phyloP scores from a whole-genome alignment of 2,888 invertebrate species.

The Cataglyphis cursor region DNA sequence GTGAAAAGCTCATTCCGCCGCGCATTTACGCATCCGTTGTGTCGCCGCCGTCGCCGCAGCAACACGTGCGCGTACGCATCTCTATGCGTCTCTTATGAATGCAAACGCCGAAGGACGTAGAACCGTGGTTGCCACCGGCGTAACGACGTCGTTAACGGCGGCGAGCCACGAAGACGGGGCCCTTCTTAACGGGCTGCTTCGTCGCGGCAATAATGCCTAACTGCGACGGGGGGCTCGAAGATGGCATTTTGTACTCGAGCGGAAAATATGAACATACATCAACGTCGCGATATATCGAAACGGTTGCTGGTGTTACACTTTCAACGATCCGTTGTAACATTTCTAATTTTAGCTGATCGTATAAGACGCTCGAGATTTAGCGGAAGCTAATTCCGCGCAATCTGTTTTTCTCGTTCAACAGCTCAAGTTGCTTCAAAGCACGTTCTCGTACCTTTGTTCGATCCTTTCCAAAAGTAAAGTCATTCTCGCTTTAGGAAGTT shows the following conservation, averaged over 20 bases:
- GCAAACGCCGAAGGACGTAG: constrained; percentile 62
- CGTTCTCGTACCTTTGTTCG: constrained; percentile 9
- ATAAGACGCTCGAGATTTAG: constrained; percentile 1
- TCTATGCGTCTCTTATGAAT: constrained; percentile 53
- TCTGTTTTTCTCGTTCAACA: background rate
- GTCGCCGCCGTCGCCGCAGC: constrained; percentile 23
- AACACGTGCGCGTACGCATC: constrained; percentile 54
- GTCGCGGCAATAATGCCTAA: constrained; percentile 57
- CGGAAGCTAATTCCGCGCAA: constrained; percentile 19
- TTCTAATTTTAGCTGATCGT: constrained; percentile 34
- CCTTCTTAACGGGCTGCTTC: constrained; percentile 65
- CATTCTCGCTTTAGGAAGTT: constrained; percentile 11
- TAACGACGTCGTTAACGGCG: constrained; percentile 80
- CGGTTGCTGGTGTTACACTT: constrained; percentile 17
- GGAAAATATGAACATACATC: constrained; percentile 73
- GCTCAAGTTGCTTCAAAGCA: background rate
- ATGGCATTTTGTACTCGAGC: constrained; percentile 65
- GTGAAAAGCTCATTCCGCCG: constrained; percentile 53
- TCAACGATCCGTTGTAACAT: constrained; percentile 19
- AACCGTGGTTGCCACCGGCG: constrained; percentile 59
- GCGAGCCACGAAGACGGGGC: constrained; percentile 70
- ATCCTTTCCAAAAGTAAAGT: background rate
- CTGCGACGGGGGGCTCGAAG: constrained; percentile 43
- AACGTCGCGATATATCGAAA: constrained; percentile 55
- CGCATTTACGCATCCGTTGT: constrained; percentile 44